A percentile compares a stretch with the other conserved stretches of the same genome.
Evolutionary conservation across 2,888 invertebrate species (phyloP).

Genomic region (Diploptera punctata): DNA sequence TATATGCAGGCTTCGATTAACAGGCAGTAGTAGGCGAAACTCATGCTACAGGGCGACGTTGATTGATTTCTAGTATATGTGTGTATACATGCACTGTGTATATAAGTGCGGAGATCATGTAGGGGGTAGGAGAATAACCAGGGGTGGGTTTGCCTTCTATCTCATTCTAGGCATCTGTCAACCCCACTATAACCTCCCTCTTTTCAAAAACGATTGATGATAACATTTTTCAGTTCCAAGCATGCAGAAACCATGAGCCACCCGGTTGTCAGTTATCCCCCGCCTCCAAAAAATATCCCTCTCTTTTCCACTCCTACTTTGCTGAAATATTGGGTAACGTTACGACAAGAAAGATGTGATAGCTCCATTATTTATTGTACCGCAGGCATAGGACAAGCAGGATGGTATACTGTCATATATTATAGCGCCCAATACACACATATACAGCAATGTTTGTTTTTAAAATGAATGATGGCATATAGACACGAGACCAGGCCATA

Average conservation of each 20-base stretch:
- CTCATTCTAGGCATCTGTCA: conserved; percentile 17
- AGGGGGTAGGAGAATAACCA: too few relatives aligned
- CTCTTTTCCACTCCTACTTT: neutral
- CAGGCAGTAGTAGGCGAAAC: conserved; percentile 44
- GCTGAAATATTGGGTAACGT: conserved; percentile 23
- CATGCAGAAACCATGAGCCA: conserved; percentile 28
- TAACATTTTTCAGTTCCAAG: conserved; percentile 28
- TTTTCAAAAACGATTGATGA: conserved; percentile 31
- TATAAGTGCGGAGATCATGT: neutral
- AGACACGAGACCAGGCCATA: conserved; percentile 10
- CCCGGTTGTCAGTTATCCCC: neutral
- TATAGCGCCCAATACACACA: conserved; percentile 18
- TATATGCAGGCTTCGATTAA: conserved; percentile 37
- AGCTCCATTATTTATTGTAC: conserved; percentile 31
- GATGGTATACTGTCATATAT: conserved; percentile 18
- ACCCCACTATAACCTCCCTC: conserved; percentile 10
- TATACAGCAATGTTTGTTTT: conserved; percentile 24
- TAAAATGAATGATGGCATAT: conserved; percentile 22
- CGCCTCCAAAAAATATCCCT: too few relatives aligned
- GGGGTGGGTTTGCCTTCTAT: too few relatives aligned
- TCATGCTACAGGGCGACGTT: conserved; percentile 37
- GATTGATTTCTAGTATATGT: conserved; percentile 44
- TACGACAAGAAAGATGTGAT: conserved; percentile 26
- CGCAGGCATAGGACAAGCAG: conserved; percentile 22
- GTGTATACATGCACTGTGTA: neutral